Evolutionary conservation across 2,888 invertebrate genomes (phyloP).

Genomic region (Epiblema foenella): DNA sequence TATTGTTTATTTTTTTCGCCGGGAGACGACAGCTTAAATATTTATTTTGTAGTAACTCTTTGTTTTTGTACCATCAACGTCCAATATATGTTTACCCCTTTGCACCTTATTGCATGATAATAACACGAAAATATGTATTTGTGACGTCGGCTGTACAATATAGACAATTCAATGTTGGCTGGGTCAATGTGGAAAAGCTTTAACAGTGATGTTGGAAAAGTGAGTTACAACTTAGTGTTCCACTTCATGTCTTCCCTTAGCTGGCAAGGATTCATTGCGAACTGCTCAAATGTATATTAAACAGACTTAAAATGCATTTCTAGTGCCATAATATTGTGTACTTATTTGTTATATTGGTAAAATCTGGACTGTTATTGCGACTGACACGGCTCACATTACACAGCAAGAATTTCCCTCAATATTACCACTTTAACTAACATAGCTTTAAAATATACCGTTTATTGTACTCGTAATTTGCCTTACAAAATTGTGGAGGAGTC

Average conservation of each 20-base stretch:
- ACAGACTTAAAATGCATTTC: constrained; percentile 49
- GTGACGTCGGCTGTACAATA: neutral
- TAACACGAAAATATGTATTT: too few species aligned
- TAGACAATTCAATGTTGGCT: neutral
- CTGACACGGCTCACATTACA: constrained; percentile 17
- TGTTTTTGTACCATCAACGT: neutral
- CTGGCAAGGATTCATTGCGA: constrained; percentile 27
- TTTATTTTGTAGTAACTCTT: neutral
- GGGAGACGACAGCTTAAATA: too few species aligned
- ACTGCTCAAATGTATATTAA: constrained; percentile 32
- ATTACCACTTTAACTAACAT: constrained; percentile 13
- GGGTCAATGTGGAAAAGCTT: constrained; percentile 2
- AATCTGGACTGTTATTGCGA: constrained; percentile 20
- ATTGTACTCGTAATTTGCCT: constrained; percentile 7
- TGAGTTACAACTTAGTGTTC: neutral
- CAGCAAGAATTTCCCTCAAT: neutral
- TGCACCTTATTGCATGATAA: too few species aligned
- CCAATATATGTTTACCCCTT: too few species aligned
- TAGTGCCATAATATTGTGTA: constrained; percentile 73
- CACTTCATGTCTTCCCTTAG: constrained; percentile 21
- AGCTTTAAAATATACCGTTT: constrained; percentile 18
- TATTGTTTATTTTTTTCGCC: too few species aligned
- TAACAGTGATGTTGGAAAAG: neutral
- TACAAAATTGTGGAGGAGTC: constrained; percentile 2
- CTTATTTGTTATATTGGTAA: constrained; percentile 54